phyloP scores from a whole-genome alignment of 2,888 invertebrate species.

The Mythimna ferrago region DNA sequence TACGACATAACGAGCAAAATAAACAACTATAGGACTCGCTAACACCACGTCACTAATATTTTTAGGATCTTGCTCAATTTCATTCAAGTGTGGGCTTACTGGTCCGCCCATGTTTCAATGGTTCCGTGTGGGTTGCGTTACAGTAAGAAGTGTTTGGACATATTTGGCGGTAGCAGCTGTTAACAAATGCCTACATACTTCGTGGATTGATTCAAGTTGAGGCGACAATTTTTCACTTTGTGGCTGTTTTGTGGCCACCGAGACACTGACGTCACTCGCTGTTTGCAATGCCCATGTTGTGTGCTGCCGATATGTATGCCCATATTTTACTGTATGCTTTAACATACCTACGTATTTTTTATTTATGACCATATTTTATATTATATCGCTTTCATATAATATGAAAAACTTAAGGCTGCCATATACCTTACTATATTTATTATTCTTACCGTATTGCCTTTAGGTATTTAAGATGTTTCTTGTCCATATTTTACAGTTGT shows the following conservation, averaged over 20 bases:
- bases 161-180: conserved; percentile 72
- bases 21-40: conserved; percentile 68
- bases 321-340: conserved; percentile 37
- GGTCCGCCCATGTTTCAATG: conserved; percentile 79
- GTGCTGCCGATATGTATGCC: conserved; percentile 29
- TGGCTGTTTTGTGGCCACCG: conserved; percentile 23
- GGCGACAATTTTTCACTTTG: conserved; percentile 49
- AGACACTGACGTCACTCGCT: conserved; percentile 62
- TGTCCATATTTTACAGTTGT: conserved; percentile 26
- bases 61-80: conserved; percentile 78
- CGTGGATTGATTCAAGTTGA: conserved; percentile 54
- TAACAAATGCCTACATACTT: conserved; percentile 54
- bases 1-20: conserved; percentile 63
- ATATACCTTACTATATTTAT: neutral
- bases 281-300: conserved; percentile 49
- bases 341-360: conserved; percentile 5
- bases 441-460: conserved; percentile 18
- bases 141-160: conserved; percentile 71
- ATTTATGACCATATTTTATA: conserved; percentile 5
- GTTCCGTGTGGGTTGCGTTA: conserved; percentile 74
- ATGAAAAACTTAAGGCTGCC: neutral
- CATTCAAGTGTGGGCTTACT: conserved; percentile 79
- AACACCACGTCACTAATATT: conserved; percentile 78
- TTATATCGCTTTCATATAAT: conserved; percentile 8
- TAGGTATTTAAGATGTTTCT: conserved; percentile 17